A percentile compares a stretch with the other conserved stretches of the same genome.
These are phyloP conservation scores for Eupithecia tripunctaria DNA, from an alignment of 2,888 invertebrate species.

Conservation along the genomic window DNA sequence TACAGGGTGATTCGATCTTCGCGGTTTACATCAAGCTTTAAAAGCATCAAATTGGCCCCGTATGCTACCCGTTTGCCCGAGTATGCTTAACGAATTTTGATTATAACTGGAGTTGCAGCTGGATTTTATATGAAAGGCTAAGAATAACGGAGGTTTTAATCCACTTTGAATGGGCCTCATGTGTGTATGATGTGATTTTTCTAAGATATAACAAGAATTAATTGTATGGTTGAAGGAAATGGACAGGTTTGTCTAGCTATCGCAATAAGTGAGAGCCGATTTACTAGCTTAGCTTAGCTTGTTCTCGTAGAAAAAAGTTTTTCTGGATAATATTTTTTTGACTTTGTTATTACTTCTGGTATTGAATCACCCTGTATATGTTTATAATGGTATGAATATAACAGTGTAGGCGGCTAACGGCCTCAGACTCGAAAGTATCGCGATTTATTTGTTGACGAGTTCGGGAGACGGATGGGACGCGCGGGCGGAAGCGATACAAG, in stretches of 20 bases:
- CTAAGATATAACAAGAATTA: too few relatives aligned
- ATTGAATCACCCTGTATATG: background rate
- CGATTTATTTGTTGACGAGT: conserved; percentile 19
- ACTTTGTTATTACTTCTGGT: background rate
- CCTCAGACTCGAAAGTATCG: conserved; percentile 8
- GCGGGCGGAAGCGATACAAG: background rate
- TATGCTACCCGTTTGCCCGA: too few relatives aligned
- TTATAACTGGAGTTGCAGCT: background rate
- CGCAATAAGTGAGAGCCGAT: too few relatives aligned
- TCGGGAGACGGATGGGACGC: background rate
- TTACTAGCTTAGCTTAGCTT: too few relatives aligned
- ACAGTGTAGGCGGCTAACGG: conserved; percentile 16
- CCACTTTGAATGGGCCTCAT: background rate
- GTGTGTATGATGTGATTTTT: too few relatives aligned
- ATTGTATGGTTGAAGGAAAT: too few relatives aligned
- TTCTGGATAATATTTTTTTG: too few relatives aligned
- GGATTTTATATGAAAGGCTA: background rate
- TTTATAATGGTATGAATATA: background rate
- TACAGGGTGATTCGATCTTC: background rate
- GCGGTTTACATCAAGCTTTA: background rate
- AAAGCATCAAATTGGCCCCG: background rate
- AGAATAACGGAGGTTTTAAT: background rate
- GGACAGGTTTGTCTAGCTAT: too few relatives aligned
- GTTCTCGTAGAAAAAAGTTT: too few relatives aligned
- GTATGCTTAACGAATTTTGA: background rate